Conservation (phyloP, 1,140 invertebrate species). For the Catajapyx aquilonaris region DNA sequence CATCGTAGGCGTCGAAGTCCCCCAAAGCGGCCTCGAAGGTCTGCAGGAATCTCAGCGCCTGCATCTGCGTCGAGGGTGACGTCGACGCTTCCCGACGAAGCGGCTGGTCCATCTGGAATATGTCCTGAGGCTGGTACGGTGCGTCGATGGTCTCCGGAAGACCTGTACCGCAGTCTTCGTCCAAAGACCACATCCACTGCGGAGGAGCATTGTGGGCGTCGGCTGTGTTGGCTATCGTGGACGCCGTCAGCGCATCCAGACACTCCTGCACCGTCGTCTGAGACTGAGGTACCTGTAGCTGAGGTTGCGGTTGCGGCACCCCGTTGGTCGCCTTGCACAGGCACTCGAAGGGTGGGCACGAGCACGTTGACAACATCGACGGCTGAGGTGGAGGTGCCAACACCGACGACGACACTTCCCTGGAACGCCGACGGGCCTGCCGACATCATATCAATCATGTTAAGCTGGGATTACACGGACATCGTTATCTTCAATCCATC, state of each 20-base stretch:
- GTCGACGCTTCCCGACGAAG: too few relatives aligned
- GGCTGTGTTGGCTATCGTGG: constrained; percentile 7
- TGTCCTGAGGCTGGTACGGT: constrained; percentile 53
- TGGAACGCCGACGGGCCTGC: background rate
- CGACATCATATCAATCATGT: background rate
- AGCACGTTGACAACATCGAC: too few relatives aligned
- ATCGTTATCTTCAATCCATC: background rate
- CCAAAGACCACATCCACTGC: constrained; percentile 15
- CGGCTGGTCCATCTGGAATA: constrained; percentile 51
- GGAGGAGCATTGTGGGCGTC: background rate
- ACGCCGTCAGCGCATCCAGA: constrained; percentile 1
- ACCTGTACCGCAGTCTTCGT: too few relatives aligned
- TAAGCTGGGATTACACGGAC: background rate
- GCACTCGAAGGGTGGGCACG: constrained; percentile 40
- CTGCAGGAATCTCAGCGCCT: background rate
- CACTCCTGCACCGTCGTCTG: constrained; percentile 8
- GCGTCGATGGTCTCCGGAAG: constrained; percentile 33
- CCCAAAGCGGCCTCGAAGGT: too few relatives aligned
- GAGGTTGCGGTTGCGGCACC: constrained; percentile 17
- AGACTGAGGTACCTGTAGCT: constrained; percentile 14
- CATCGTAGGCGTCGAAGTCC: too few relatives aligned
- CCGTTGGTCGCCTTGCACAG: constrained; percentile 23
- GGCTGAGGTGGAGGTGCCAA: background rate
- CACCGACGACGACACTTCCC: background rate
- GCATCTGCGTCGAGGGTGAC: background rate